Evolutionary conservation across 2,113 vertebrate genomes (phyloP).

Genomic region (Ochotona curzoniae): DNA sequence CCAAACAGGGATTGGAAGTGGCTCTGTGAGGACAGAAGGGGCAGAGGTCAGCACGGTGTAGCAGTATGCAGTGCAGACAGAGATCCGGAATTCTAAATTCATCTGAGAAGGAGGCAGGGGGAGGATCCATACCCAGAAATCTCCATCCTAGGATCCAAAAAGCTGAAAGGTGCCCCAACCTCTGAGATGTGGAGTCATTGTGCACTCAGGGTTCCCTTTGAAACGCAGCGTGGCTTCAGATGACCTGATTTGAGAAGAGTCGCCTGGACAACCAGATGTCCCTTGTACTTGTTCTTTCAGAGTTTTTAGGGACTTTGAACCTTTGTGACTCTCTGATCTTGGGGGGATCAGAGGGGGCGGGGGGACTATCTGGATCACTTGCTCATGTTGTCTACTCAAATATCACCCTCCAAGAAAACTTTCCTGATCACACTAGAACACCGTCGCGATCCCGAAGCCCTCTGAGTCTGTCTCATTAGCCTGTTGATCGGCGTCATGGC

Average conservation of each 20-base stretch:
- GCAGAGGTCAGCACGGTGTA: too few species aligned
- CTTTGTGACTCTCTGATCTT: not conserved
- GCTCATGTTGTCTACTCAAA: not conserved
- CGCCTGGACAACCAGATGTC: not conserved
- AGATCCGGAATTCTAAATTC: too few species aligned
- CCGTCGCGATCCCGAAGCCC: fast-evolving
- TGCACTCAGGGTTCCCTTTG: not conserved
- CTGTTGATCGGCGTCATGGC: not conserved
- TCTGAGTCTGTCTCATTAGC: not conserved
- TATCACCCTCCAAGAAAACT: not conserved
- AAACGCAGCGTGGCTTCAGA: fast-evolving
- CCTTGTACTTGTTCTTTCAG: not conserved
- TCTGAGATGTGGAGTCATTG: not conserved
- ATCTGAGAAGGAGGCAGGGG: too few species aligned
- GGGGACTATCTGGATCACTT: not conserved
- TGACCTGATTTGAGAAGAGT: too few species aligned
- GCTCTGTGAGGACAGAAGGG: too few species aligned
- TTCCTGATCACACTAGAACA: not conserved
- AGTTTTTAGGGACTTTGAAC: not conserved
- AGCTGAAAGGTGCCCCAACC: too few species aligned
- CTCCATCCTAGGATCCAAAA: too few species aligned
- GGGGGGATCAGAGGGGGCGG: too few species aligned
- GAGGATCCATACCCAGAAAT: too few species aligned
- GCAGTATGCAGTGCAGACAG: too few species aligned
- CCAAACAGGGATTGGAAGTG: too few species aligned